Evolutionary conservation across 2,113 vertebrate genomes (phyloP).

Genomic region (Brevimyrus niger): DNA sequence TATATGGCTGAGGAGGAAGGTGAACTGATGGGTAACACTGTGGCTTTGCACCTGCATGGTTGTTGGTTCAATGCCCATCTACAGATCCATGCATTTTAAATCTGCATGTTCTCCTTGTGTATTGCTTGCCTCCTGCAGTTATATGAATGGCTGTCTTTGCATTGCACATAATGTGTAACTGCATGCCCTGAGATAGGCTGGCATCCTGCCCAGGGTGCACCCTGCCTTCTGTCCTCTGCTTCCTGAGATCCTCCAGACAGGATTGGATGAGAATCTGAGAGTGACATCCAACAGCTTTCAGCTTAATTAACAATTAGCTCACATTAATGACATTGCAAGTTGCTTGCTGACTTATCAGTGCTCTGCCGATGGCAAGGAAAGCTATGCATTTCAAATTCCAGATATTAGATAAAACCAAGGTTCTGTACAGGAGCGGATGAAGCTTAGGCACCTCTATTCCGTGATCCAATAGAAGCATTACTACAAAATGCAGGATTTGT

Average conservation of each 20-base stretch:
- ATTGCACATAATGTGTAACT: neutral
- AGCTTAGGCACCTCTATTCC: neutral
- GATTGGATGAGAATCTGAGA: neutral
- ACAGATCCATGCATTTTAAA: neutral
- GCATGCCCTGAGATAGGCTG: neutral
- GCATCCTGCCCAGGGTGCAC: neutral
- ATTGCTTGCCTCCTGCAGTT: neutral
- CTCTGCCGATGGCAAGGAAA: neutral
- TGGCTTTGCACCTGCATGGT: neutral
- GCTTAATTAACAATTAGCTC: conserved; percentile 7
- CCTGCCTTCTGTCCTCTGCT: neutral
- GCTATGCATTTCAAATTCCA: neutral
- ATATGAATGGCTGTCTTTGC: neutral
- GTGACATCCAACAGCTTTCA: neutral
- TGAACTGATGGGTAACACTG: neutral
- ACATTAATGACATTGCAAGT: neutral
- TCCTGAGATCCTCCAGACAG: neutral
- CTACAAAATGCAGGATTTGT: neutral
- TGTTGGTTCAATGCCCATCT: neutral
- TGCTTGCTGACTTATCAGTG: neutral
- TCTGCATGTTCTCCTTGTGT: neutral
- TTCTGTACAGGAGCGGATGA: neutral
- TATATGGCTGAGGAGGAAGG: neutral
- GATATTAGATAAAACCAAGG: conserved; percentile 38
- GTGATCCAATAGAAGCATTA: neutral